These are phyloP conservation scores for Lytechinus pictus DNA, from an alignment of 35 echinoderm and acorn worm species.

Conservation along the genomic window DNA sequence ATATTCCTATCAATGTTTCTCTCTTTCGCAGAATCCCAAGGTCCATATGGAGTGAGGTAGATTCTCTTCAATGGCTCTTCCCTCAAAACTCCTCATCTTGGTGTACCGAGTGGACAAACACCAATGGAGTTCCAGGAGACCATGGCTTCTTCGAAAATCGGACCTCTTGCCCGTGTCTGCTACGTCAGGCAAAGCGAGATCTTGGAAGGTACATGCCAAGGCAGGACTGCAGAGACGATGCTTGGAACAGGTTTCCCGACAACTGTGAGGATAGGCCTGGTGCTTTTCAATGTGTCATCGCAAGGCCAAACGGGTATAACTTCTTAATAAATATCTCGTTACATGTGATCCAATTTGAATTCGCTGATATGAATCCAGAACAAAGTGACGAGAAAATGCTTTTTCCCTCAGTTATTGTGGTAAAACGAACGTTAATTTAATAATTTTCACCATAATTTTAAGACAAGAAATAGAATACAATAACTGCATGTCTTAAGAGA, in stretches of 20 bases:
- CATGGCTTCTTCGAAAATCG: neutral
- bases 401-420: too few relatives aligned
- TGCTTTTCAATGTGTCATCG: neutral
- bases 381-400: too few relatives aligned
- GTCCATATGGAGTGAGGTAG: neutral
- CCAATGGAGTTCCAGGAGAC: neutral
- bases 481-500: too few relatives aligned
- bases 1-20: neutral
- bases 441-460: too few relatives aligned
- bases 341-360: too few relatives aligned
- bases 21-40: neutral
- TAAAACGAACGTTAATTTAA: too few relatives aligned
- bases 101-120: neutral
- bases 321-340: neutral
- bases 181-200: neutral
- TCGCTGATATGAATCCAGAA: too few relatives aligned
- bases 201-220: neutral
- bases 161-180: neutral
- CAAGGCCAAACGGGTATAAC: neutral
- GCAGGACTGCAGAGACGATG: neutral
- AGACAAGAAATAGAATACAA: too few relatives aligned
- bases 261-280: neutral
- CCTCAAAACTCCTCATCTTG: neutral
- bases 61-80: neutral
- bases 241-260: neutral